Base-by-base conservation (phyloP, 1,140 invertebrate species). In the Pachyrhynchus sulphureomaculatus region DNA sequence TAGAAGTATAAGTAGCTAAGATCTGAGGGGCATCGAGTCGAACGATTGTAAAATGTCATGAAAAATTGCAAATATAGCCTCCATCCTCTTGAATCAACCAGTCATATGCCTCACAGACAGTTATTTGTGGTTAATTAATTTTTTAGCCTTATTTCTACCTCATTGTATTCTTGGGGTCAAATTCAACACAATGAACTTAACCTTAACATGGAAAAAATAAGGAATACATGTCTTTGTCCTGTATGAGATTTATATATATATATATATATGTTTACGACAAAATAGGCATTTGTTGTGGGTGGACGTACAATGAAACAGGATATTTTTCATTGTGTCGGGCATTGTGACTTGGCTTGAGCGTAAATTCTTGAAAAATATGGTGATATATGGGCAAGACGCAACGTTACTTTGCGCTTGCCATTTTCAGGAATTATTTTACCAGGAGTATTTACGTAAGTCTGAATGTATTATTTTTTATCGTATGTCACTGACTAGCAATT, bases 361-460 rank as follows among this genome's bases (percentile, higher is more conserved):
- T 56, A 56, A 56, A 56, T 56, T 45, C 53, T 45, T 37, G 53
- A 56, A 56, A 56, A 56, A 56, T 56, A 45, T 56, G 39, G 53
- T 56, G 53, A 56, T 56, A 56, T 56, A 56, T 56, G 53, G 53
- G 18, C 53, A 56, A 39, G 53, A 56, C 41, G 42, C 29, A n/a
- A n/a, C 18, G 36, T 18, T 39, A 41, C 42, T 9, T 3, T 26
- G 41, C 20, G 51, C 41, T 44, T 33, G 41, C 15, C 26, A 54
- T 44, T 56, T 56, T 56, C 53, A 45, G 45, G 41, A 41, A 56
- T 56, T 41, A 21, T 34, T 56, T 56, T 56, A 56, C 53, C 44
- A 33, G 32, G 39, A 20, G 53, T 33, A 33, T 56, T 56, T 56
- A 41, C 53, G 41, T 56, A 56, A 56, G 33, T 29, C 1, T 9